Evolutionary conservation across 1,140 invertebrate genomes (phyloP), one percentile per base, ranked within the genome.

Genomic region (Agrypnia vestita): DNA sequence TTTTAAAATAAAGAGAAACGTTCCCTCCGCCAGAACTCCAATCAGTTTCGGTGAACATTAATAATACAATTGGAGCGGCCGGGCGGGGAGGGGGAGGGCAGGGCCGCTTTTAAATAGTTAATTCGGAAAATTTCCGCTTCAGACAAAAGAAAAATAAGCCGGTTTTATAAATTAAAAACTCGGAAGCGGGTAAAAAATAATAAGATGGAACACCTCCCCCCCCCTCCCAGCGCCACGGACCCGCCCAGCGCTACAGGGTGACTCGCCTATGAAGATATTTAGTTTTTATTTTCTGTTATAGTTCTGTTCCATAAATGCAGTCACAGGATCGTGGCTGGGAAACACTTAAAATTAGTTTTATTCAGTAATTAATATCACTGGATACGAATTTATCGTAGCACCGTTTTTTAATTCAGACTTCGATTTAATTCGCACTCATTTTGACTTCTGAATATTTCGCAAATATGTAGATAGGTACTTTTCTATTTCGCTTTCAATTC

Each of bases 61-160:
- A 77, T 77, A 77, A 77, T 64, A 77, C 59, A 77, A 77, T 77
- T 67, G 75, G 4, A 35, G 15, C 49, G 44, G 11, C 17, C 19
- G 51, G 12, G 11, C 49, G 69, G 56, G 59, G 53, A 43, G 25
- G 17, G 79, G 8, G 47, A 46, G 67, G 21, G 71, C 9, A 44
- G 17, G 17, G 19, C 61, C 17, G 25, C 67, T 76, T 53, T 71
- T 79, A 69, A 76, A 79, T 82, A 78, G 75, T 82, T 79, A 82
- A 82, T 77, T 76, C 72, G 62, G 47, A 74, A 69, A 82, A 80
- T 79, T 82, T 82, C 79, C 81, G 64, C 64, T 47, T 76, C 81
- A 82, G 78, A 78, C 78, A 82, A 79, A 74, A 76, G 72, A 79
- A 80, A 76, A 82, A 82, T 80, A 80, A 82, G 79, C 74, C 78